Evolutionary conservation across 2,888 invertebrate genomes (phyloP), one percentile per base, ranked within the genome.

Genomic region (Monochamus alternatus): DNA sequence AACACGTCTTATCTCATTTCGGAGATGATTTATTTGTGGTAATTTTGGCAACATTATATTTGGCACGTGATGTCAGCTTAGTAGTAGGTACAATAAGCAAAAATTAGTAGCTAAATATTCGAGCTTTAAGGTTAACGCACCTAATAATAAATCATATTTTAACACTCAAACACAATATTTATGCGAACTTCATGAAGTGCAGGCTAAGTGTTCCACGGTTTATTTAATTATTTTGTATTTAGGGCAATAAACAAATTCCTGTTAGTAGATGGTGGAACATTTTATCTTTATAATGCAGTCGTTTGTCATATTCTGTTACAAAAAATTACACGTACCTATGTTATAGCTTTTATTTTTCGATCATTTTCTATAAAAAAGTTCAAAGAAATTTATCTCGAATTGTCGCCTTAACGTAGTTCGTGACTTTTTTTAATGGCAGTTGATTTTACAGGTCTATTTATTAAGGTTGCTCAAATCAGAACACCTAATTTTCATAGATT

Each of bases 11-110:
- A 52, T 71, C 62, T 38, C 64, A 55, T 74, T 75, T 75, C 74
- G 75, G 63, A 73, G 75, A 52, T 74, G 77, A 79, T 75, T 75
- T 77, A 78, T 78, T 71, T 74, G 70, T 63, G 73, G 77, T 73
- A 75, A 71, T 80, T 78, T 80, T 78, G 80, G 78, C 78, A 80
- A 66, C 70, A 71, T 72, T 75, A 74, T 78, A 78, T 78, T 78
- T 80, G 80, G 80, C 80, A 80, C 75, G 73, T 73, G 74, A 74
- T 72, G 74, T 77, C 71, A 72, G 75, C 59, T 68, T 67, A 73
- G 59, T 55, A 58, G 63, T 63, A 73, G 44, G 64, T 47, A 64
- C 14, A 44, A 63, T 59, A 68, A 62, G 68, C 74, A 74, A 62
- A 74, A 74, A 74, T 68, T 12, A 66, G 52, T 38, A 38, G 52